phyloP scores from a whole-genome alignment of 2,113 vertebrate species.

The Uria lomvia region DNA sequence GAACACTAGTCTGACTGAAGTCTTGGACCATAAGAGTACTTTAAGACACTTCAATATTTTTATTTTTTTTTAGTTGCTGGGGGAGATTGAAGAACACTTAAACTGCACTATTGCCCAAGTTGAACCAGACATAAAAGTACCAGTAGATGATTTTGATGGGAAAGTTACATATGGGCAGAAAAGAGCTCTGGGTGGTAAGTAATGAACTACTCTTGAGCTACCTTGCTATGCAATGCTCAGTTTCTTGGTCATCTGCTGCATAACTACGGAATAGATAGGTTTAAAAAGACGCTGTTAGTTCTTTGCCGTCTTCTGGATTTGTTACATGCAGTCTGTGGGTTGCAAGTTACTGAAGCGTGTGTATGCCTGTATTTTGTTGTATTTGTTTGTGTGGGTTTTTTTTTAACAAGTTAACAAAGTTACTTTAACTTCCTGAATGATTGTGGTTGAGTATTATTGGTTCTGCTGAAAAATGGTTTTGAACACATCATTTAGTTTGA shows the following conservation, averaged over 20 bases:
- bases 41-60: background rate
- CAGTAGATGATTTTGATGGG: slow-evolving; percentile 95
- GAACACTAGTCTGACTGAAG: background rate
- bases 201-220: background rate
- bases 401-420: background rate
- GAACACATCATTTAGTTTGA: background rate
- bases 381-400: background rate
- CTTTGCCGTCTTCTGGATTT: background rate
- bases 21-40: background rate
- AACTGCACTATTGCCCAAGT: slow-evolving; percentile 97
- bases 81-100: slow-evolving; percentile 94
- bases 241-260: background rate
- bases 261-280: background rate
- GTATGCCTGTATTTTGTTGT: background rate
- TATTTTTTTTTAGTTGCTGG: slow-evolving; percentile 78
- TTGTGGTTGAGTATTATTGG: background rate
- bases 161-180: slow-evolving; percentile 96
- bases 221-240: background rate
- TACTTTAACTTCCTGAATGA: background rate
- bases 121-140: slow-evolving; percentile 93
- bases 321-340: background rate
- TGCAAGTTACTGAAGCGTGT: background rate
- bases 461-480: slow-evolving; percentile 2
- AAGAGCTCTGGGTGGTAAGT: slow-evolving; percentile 82
- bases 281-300: background rate